These are phyloP conservation scores for Syngnathoides biaculeatus DNA, from an alignment of 2,113 vertebrate genomes.

Conservation along the genomic window DNA sequence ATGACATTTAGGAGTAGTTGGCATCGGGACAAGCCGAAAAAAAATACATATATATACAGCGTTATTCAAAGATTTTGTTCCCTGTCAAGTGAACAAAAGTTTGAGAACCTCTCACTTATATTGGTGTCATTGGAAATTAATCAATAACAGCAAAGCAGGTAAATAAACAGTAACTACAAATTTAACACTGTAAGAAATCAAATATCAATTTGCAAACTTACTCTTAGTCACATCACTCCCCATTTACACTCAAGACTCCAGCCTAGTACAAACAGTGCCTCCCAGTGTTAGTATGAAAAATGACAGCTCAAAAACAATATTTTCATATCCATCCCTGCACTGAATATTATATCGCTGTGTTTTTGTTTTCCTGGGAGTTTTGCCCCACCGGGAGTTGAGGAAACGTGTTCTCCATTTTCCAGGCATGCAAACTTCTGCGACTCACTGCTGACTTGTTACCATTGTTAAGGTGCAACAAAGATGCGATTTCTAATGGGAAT, in stretches of 20 bases:
- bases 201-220: background rate
- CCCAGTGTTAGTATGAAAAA: background rate
- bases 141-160: too few species aligned
- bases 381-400: constrained; percentile 15
- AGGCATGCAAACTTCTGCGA: constrained; percentile 19
- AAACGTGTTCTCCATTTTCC: constrained; percentile 30
- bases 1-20: background rate
- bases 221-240: background rate
- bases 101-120: background rate
- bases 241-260: background rate
- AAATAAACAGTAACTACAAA: background rate
- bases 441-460: constrained; percentile 26
- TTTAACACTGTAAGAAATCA: background rate
- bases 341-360: background rate
- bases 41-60: too few species aligned
- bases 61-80: too few species aligned
- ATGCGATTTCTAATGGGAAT: constrained; percentile 30
- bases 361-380: constrained; percentile 19
- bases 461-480: constrained; percentile 23
- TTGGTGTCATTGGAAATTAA: too few species aligned
- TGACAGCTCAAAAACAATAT: background rate
- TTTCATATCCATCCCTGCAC: background rate
- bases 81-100: background rate
- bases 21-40: too few species aligned
- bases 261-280: background rate